A percentile compares a stretch with the other conserved stretches of the same genome.
These are phyloP conservation scores for Tetrax tetrax DNA, from an alignment of 2,113 vertebrate genomes.

Conservation along the genomic window DNA sequence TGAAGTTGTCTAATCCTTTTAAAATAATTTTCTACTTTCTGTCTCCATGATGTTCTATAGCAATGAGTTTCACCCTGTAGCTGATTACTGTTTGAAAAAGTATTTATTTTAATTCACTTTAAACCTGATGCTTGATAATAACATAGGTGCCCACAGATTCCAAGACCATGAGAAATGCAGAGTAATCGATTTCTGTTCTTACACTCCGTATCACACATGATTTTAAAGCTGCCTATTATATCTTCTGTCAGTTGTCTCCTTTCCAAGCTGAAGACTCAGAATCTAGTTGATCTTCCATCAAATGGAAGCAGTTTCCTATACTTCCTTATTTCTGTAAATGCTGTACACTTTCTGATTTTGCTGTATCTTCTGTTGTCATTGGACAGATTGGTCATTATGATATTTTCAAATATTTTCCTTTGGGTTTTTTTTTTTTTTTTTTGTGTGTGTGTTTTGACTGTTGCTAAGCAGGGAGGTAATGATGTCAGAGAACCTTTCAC, in stretches of 20 bases:
- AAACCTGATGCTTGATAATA: background rate
- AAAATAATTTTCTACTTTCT: background rate
- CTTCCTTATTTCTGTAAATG: background rate
- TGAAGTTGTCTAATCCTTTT: background rate
- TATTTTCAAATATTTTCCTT: background rate
- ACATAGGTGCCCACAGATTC: background rate
- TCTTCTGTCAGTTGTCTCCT: background rate
- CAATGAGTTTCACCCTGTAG: background rate
- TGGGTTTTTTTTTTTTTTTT: too few species aligned
- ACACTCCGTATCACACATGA: background rate
- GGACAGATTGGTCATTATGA: background rate
- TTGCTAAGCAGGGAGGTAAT: background rate
- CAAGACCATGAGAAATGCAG: background rate
- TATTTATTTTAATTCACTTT: background rate
- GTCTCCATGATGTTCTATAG: background rate
- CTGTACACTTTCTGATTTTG: background rate
- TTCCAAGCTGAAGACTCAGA: background rate
- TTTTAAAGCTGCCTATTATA: background rate
- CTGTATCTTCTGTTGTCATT: background rate
- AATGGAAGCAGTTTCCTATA: background rate
- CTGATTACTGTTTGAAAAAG: background rate
- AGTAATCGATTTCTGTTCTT: accelerated
- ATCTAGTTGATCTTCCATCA: background rate
- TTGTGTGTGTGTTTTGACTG: background rate
- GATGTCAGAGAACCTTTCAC: background rate